These are phyloP conservation scores for Microcaecilia unicolor DNA, from an alignment of 2,797 vertebrate genomes.

Conservation along the genomic window DNA sequence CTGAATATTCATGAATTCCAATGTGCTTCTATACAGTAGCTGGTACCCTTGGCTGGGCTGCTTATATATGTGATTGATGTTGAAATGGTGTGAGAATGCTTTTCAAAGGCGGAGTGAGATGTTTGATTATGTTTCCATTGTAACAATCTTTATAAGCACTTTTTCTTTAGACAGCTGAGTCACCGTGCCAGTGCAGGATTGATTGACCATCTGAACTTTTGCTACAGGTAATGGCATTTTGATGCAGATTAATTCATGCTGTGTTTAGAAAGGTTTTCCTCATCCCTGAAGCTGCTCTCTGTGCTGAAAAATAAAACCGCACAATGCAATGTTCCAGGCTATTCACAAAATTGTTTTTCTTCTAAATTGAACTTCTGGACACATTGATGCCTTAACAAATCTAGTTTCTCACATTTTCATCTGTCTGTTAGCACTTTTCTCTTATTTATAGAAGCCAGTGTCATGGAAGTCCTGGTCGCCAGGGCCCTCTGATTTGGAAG, in stretches of 20 bases:
- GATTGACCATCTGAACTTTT: conserved; percentile 11
- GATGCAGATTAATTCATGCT: conserved; percentile 19
- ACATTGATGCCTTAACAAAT: conserved; percentile 14
- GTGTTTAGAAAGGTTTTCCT: conserved; percentile 18
- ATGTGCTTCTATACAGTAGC: conserved; percentile 1
- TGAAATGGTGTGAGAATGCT: conserved; percentile 1
- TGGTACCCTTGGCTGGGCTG: background rate
- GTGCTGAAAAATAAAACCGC: conserved; percentile 2
- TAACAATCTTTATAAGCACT: background rate
- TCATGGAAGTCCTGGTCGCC: conserved; percentile 26
- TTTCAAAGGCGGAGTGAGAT: background rate
- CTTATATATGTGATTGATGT: background rate
- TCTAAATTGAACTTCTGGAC: conserved; percentile 2
- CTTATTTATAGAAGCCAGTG: conserved; percentile 25
- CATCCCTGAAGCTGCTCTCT: conserved; percentile 1
- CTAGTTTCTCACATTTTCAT: conserved; percentile 20
- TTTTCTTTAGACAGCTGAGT: conserved; percentile 4
- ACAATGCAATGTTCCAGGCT: conserved; percentile 3
- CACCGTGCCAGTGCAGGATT: background rate
- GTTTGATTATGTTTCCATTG: conserved; percentile 2
- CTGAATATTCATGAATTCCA: background rate
- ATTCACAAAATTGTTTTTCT: conserved; percentile 16
- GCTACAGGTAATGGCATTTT: conserved; percentile 8
- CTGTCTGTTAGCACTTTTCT: conserved; percentile 21
- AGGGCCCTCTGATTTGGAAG: conserved; percentile 33